phyloP scores from a whole-genome alignment of 2,113 vertebrate species.

The Ochotona princeps region DNA sequence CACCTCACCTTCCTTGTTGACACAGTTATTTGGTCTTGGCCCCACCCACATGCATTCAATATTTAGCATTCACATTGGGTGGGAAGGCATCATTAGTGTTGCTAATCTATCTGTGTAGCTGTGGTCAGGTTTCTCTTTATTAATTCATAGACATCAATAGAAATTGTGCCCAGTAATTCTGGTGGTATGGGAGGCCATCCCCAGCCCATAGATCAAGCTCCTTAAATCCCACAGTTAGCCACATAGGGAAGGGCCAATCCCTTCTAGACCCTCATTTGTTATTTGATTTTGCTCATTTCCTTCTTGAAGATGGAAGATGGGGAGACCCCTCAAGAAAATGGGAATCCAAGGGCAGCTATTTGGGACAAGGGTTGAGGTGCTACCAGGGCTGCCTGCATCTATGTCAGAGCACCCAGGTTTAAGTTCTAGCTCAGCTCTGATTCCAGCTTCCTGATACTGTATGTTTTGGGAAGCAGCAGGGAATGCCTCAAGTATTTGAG shows the following conservation, averaged over 20 bases:
- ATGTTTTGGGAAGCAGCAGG: no score
- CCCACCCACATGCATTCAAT: background rate
- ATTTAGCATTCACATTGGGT: background rate
- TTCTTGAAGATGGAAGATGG: background rate
- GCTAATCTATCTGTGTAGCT: conserved; percentile 22
- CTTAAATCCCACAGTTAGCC: background rate
- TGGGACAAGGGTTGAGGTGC: no score
- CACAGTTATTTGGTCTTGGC: background rate
- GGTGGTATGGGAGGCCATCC: background rate
- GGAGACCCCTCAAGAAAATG: background rate
- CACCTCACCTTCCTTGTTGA: background rate
- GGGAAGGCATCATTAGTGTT: background rate
- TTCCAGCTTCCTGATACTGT: no score
- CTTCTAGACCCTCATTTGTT: background rate
- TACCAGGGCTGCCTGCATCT: no score
- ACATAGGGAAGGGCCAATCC: background rate
- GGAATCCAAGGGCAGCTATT: no score
- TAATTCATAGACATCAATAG: background rate
- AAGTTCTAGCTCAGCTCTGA: no score
- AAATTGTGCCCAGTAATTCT: background rate
- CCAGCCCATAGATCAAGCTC: background rate
- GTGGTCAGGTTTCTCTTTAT: conserved; percentile 12
- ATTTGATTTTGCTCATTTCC: background rate
- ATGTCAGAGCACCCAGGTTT: no score
- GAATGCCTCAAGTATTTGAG: no score